Base-by-base conservation (phyloP, 2,888 invertebrate genomes). In the Lycia hirtaria region DNA sequence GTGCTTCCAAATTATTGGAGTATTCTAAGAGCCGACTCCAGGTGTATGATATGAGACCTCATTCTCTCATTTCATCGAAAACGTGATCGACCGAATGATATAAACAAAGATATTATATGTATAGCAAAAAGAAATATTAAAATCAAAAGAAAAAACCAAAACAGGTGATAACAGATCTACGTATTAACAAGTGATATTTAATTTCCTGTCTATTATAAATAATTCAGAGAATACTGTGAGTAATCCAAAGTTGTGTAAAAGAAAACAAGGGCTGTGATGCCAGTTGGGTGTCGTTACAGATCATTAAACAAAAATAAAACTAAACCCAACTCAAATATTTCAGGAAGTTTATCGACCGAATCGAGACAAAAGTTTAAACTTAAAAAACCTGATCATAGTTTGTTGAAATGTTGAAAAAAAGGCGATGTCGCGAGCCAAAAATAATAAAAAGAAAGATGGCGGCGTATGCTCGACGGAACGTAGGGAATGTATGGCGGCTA, bases 381-480 rank as follows among this genome's bases (percentile, higher is more conserved):
- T 51, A 52, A 57, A 59, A 54, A 43, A 53, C 30, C 22, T 44
- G 37, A 62, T 60, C 62, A 64, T 73, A 73, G 68, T 62, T 65
- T 50, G 56, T 58, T 37, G 51, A 64, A 69, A 35, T 33, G 32
- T 32, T 24, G 14, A 35, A 67, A 60, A n/a, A 64, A 62, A 58
- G 17, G 60, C 57, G 65, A 67, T 66, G 79, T 78, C 83, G 80
- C 81, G 81, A 75, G 83, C 82, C 82, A 84, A 82, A 81, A 81
- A 81, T 75, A 78, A 77, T 67, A 75, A 80, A 58, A 72, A 76
- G 67, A 64, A 74, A 79, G 67, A 84, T 82, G 83, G 84, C 83
- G 76, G 77, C 78, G 69, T 56, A 51, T 51, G 45, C 33, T 72
- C 67, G 68, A 67, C 81, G 79, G 85, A 86, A 91, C 86, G 87